Evolutionary conservation across 2,113 vertebrate species (phyloP).

Genomic region (Arvicanthis niloticus): DNA sequence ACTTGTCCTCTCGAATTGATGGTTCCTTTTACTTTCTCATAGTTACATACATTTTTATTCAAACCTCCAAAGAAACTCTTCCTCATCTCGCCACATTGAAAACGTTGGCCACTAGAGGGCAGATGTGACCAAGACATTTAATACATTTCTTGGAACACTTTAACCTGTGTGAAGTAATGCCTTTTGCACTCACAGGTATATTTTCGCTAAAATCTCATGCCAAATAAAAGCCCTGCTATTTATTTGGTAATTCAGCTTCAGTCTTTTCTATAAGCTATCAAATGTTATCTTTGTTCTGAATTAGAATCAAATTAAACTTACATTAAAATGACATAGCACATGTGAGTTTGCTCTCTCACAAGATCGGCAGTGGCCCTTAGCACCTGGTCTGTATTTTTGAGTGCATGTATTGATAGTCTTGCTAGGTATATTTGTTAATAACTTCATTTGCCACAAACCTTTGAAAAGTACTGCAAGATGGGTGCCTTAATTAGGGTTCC

Average conservation of each 20-base stretch:
- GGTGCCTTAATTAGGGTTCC: not conserved
- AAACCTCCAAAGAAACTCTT: not conserved
- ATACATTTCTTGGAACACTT: not conserved
- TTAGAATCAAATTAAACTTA: conserved; percentile 46
- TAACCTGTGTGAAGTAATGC: not conserved
- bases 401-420: not conserved
- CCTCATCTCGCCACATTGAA: not conserved
- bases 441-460: not conserved
- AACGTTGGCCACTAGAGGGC: conserved; percentile 72
- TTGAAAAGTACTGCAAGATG: not conserved
- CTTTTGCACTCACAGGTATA: not conserved
- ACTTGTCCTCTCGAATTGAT: not conserved
- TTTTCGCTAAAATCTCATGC: not conserved
- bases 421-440: not conserved
- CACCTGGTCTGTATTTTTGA: not conserved
- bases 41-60: not conserved
- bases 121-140: conserved; percentile 55
- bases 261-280: not conserved
- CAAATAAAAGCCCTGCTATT: not conserved
- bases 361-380: not conserved
- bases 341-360: not conserved
- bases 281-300: conserved; percentile 32
- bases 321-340: not conserved
- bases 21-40: not conserved
- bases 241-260: not conserved